These are phyloP conservation scores for Drosophila truncata DNA, from an alignment of 1,140 invertebrate genomes.

Conservation along the genomic window DNA sequence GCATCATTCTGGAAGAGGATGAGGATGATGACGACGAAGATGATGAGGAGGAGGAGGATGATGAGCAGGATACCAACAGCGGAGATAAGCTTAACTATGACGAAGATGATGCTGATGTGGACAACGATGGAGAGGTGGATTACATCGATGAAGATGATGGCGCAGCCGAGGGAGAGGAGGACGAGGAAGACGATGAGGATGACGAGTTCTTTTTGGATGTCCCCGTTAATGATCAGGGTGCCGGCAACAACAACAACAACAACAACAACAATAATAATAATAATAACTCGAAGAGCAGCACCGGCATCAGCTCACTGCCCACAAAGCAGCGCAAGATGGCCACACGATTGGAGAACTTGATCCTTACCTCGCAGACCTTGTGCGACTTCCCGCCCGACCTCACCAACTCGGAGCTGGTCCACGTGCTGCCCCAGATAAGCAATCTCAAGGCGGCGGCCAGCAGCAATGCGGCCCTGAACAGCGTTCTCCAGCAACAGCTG, in stretches of 20 bases:
- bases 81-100: constrained; percentile 64
- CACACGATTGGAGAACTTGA: constrained; percentile 74
- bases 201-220: constrained; percentile 69
- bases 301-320: constrained; percentile 36
- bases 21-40: constrained; percentile 68
- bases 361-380: constrained; percentile 64
- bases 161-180: constrained; percentile 52
- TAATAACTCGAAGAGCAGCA: constrained; percentile 29
- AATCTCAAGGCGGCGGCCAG: constrained; percentile 70
- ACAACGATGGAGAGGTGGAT: constrained; percentile 66
- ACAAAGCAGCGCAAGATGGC: constrained; percentile 71
- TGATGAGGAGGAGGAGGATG: constrained; percentile 53
- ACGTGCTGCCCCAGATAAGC: constrained; percentile 72
- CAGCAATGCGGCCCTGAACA: constrained; percentile 66
- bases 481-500: constrained; percentile 66
- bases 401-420: constrained; percentile 66
- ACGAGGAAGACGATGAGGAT: constrained; percentile 60
- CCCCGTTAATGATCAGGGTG: constrained; percentile 45
- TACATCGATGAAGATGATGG: constrained; percentile 73
- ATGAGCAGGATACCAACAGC: constrained; percentile 64
- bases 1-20: constrained; percentile 71
- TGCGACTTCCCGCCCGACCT: constrained; percentile 79
- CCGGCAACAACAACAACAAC: constrained; percentile 32
- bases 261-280: constrained; percentile 46
- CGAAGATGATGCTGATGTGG: constrained; percentile 57